Evolutionary conservation across 2,113 vertebrate genomes (phyloP), one percentile per base, ranked within the genome.

Genomic region (Athene cunicularia): DNA sequence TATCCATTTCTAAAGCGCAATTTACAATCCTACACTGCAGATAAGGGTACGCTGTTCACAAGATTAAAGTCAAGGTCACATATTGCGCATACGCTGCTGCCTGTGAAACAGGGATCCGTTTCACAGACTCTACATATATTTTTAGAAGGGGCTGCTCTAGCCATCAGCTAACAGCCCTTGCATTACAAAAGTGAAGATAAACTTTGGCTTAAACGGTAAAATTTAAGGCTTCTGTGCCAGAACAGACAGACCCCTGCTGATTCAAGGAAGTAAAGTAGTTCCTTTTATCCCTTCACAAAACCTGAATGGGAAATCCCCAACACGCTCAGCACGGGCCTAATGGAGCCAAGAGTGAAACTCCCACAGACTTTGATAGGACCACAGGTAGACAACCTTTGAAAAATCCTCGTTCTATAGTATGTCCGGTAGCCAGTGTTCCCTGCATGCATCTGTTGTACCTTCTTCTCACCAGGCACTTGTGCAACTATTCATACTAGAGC

Each of bases 1-100:
- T 87, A 88, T 75, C 77, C 9, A 0, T 88, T 93, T 88, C 91
- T 82, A 82, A 96, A 96, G 71, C 21, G 59, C 49, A 90, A 8
- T 95, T 93, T 93, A 91, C 90, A 94, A 74, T 86, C 88, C 80
- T 56, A 52, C 59, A 33, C 21, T 73, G 84, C 28, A 90, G 89
- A 95, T 96, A 97, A 96, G 91, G 71, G 12, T 60, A n/a, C 1
- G 1, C 37, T 66, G 71, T 71, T 95, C 53, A 52, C 50, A 89
- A 90, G 91, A 95, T 90, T 93, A 88, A 94, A 95, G 94, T 92
- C 94, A 97, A 95, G 96, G 95, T 95, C 95, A 95, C 87, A 27
- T 53, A 75, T 26, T 70, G 86, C 21, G 13, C 67, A 82, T 58
- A 79, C 1, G 0, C 84, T 93, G 35, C 84, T 97, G 95, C 73